Conservation (phyloP, 2,888 invertebrate species). For the Cantharis lateralis region DNA sequence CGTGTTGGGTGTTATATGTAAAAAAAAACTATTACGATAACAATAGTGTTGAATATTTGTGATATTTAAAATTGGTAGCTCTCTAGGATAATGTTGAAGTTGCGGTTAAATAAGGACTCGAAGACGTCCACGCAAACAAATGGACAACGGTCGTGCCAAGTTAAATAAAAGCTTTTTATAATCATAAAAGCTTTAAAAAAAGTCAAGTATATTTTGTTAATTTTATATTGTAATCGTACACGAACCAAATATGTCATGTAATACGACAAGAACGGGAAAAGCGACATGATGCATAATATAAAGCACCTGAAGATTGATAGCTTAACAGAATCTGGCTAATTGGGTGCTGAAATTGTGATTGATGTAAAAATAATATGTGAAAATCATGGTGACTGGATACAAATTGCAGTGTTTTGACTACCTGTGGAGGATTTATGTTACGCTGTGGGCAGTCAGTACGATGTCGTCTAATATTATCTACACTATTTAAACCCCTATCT, state of each 20-base stretch:
- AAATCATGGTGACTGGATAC: conserved; percentile 54
- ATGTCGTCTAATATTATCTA: conserved; percentile 23
- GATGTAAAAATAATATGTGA: conserved; percentile 56
- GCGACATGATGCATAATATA: conserved; percentile 27
- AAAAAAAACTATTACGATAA: background rate
- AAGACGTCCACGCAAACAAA: no score
- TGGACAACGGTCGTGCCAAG: no score
- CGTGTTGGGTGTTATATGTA: background rate
- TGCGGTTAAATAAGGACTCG: no score
- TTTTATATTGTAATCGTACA: conserved; percentile 12
- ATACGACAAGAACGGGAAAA: conserved; percentile 24
- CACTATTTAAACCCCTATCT: conserved; percentile 21
- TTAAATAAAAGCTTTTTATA: no score
- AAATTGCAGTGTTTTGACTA: conserved; percentile 48
- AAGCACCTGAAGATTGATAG: conserved; percentile 43
- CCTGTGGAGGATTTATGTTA: conserved; percentile 50
- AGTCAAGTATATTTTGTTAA: background rate
- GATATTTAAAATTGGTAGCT: no score
- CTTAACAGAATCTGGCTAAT: conserved; percentile 45
- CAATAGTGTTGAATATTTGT: no score
- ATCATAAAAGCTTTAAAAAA: background rate
- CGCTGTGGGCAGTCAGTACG: conserved; percentile 35
- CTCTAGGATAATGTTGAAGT: no score
- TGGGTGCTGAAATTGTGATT: conserved; percentile 55
- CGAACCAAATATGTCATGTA: conserved; percentile 24